A percentile compares a stretch with the other conserved stretches of the same genome.
Evolutionary conservation across 2,113 vertebrate species (phyloP).

Genomic region (Anguilla rostrata): DNA sequence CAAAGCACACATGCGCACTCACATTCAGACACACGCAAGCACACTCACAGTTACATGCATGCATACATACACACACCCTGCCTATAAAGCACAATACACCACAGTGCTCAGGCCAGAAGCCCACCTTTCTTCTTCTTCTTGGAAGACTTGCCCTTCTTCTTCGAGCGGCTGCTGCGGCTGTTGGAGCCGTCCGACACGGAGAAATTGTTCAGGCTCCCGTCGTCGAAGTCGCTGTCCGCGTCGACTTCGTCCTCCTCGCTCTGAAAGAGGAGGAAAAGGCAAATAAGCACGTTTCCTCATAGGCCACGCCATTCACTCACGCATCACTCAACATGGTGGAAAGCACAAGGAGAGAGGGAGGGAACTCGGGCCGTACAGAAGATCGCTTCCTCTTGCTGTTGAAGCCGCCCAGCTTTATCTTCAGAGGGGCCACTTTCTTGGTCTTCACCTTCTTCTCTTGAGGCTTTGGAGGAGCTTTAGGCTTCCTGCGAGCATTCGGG

Average conservation of each 20-base stretch:
- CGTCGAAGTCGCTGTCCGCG: slow-evolving; percentile 94
- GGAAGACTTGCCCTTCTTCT: slow-evolving; percentile 87
- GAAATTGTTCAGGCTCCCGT: slow-evolving; percentile 93
- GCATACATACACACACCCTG: neutral
- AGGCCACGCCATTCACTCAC: neutral
- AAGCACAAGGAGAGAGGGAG: neutral
- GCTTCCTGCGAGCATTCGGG: slow-evolving; percentile 84
- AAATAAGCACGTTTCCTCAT: no score
- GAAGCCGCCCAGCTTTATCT: slow-evolving; percentile 97
- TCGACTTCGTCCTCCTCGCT: slow-evolving; percentile 97
- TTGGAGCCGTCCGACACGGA: slow-evolving; percentile 96
- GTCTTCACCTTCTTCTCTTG: slow-evolving; percentile 91
- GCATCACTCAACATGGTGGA: neutral
- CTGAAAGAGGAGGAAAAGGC: slow-evolving; percentile 54
- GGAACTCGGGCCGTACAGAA: slow-evolving; percentile 73
- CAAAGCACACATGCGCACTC: neutral
- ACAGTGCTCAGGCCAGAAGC: neutral
- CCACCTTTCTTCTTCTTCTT: slow-evolving; percentile 97
- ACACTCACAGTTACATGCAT: no score
- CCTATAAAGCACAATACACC: neutral
- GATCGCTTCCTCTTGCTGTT: slow-evolving; percentile 96
- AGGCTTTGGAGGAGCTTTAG: slow-evolving; percentile 78
- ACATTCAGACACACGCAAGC: no score
- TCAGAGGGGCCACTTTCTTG: slow-evolving; percentile 96
- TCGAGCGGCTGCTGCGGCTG: slow-evolving; percentile 89